Base-by-base conservation (phyloP, 2,888 invertebrate species). In the Thysanoteuthis rhombus region DNA sequence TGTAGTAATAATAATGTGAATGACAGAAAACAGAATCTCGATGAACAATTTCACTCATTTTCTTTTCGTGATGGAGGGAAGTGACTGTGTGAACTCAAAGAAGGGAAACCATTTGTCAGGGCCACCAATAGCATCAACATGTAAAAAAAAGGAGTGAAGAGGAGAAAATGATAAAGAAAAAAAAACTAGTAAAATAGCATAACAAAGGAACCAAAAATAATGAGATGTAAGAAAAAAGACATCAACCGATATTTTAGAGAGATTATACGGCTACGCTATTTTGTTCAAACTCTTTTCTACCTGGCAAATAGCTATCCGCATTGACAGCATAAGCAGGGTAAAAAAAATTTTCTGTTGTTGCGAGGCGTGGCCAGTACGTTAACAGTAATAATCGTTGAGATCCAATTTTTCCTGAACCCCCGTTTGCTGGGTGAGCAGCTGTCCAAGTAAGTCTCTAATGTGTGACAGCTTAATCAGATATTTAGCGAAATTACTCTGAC, bases 401-500 rank as follows among this genome's bases (percentile, higher is more conserved):
- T 75, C 75, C 75, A 75, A 75, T 75, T 75, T 75, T 75, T 8
- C 10, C 32, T 32, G 8, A 32, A 19, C 12, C n/a, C 32, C 12
- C n/a, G 75, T 75, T 75, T 12, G 32, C 12, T 75, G n/a, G 75
- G 75, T n/a, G 75, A n/a, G 75, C 32, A 75, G 75, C 32, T 75
- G 32, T 75, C 75, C 75, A 75, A 75, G 75, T 75, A 75, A 75
- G 75, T 75, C 75, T 75, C n/a, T 75, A 75, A 75, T 75, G 75
- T n/a, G 16, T 75, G 75, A 75, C 75, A 75, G 16, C 75, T 75
- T 75, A 75, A 75, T 75, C 75, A 75, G 75, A 32, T n/a, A 75
- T 75, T 75, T 75, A 75, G 75, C n/a, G n/a, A 75, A 75, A 75
- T 75, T 75, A n/a, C 75, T n/a, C 75, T 75, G 75, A 75, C 75